These are phyloP conservation scores for Coregonus ussuriensis DNA, from an alignment of 2,797 vertebrate species.

Conservation along the genomic window DNA sequence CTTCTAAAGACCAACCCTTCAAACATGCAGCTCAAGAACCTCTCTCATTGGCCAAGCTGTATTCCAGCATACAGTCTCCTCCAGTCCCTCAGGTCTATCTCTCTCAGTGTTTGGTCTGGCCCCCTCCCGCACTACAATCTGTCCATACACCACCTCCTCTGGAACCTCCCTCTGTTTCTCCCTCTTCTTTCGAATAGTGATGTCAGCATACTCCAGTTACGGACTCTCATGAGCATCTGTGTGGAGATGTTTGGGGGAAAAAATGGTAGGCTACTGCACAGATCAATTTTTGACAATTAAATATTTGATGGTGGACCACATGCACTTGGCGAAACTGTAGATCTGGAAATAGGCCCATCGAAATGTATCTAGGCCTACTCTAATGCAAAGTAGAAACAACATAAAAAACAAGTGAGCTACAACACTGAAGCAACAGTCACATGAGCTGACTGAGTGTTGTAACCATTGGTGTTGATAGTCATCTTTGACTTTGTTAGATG, in stretches of 20 bases:
- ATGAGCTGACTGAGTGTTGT: not conserved
- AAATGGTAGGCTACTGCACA: not conserved
- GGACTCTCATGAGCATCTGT: not conserved
- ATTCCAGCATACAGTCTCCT: constrained; percentile 3
- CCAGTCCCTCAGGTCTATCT: constrained; percentile 1
- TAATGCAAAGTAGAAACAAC: not conserved
- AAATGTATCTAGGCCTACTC: not conserved
- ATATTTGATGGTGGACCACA: not conserved
- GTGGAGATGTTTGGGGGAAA: not conserved
- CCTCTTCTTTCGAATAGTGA: not conserved
- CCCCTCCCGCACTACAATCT: not conserved
- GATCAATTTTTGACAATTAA: not conserved
- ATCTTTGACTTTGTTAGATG: not conserved
- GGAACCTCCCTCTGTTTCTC: not conserved
- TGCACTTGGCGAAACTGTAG: not conserved
- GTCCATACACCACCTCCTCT: not conserved
- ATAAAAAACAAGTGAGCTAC: too few species aligned
- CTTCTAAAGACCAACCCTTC: not conserved
- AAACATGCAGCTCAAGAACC: not conserved
- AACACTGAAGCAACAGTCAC: too few species aligned
- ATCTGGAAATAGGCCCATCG: not conserved
- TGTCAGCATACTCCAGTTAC: not conserved
- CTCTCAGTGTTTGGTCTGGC: not conserved
- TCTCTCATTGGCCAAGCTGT: not conserved
- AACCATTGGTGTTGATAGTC: not conserved